A percentile compares a stretch with the other conserved stretches of the same genome.
These are phyloP conservation scores for Trypoxylus dichotomus DNA, from an alignment of 1,140 invertebrate genomes.

Conservation along the genomic window DNA sequence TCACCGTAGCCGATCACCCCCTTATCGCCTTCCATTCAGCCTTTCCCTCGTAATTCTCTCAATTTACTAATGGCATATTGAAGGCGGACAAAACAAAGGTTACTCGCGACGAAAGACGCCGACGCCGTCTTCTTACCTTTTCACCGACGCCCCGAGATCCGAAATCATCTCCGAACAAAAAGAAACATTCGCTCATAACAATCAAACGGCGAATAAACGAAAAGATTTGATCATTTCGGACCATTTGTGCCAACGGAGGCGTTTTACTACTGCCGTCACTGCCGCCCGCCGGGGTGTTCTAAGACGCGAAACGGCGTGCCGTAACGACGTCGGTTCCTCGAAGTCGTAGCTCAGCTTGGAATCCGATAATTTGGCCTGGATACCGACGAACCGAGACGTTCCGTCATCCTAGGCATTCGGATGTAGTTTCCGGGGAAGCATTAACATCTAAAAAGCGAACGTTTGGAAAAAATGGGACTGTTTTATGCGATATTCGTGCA, in stretches of 20 bases:
- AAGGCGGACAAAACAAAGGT: background rate
- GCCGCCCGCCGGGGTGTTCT: background rate
- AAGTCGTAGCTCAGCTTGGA: background rate
- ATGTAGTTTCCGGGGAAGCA: background rate
- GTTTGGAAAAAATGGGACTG: no score
- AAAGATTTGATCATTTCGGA: constrained; percentile 47
- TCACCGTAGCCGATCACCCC: no score
- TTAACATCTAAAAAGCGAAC: no score
- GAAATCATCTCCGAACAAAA: background rate
- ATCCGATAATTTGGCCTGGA: background rate
- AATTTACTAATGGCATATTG: constrained; percentile 3
- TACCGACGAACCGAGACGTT: background rate
- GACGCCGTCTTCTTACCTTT: background rate
- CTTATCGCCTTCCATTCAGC: no score
- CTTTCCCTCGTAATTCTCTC: background rate
- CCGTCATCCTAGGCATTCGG: background rate
- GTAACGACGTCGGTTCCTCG: constrained; percentile 27
- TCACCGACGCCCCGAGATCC: background rate
- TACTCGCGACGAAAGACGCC: background rate
- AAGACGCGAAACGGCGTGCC: background rate
- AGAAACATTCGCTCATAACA: constrained; percentile 39
- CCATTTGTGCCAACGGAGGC: constrained; percentile 48
- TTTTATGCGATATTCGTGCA: no score
- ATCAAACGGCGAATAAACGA: constrained; percentile 45
- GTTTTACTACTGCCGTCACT: constrained; percentile 38